Conservation (phyloP, 1,140 invertebrate species). For the Palaemon carinicauda region DNA sequence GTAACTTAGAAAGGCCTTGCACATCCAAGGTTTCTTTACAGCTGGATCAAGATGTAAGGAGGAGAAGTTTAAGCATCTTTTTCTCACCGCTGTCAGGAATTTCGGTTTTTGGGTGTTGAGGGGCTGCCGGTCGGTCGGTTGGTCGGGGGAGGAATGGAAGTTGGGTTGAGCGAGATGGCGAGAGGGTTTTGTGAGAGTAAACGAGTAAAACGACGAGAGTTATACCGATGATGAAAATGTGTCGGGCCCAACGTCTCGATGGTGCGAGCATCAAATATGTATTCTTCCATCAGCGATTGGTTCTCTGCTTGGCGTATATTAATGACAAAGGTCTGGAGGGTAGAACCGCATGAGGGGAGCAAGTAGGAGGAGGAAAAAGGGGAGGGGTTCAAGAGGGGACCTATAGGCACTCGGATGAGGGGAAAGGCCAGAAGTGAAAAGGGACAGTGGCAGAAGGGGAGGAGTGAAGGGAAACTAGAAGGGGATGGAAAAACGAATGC, state of each 20-base stretch:
- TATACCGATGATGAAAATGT: slow-evolving; percentile 41
- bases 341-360: background rate
- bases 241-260: background rate
- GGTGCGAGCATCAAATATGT: slow-evolving; percentile 39
- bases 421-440: background rate
- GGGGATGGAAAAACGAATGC: slow-evolving; percentile 1
- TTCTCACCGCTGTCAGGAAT: slow-evolving; percentile 22
- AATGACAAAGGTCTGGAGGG: slow-evolving; percentile 35
- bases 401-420: no score
- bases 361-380: background rate
- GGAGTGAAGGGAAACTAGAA: background rate
- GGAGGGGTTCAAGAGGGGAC: background rate
- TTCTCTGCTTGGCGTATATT: slow-evolving; percentile 26
- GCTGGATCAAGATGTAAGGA: slow-evolving; percentile 38
- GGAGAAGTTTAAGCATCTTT: background rate
- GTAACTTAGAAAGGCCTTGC: background rate
- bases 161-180: background rate
- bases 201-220: no score
- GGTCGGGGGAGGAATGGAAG: background rate
- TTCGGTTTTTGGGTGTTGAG: slow-evolving; percentile 11
- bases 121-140: background rate
- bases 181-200: background rate
- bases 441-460: background rate
- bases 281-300: slow-evolving; percentile 49
- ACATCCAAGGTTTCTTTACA: background rate